A percentile compares a stretch with the other conserved stretches of the same genome.
These are phyloP conservation scores for Drosophila meridiana DNA, from an alignment of 2,888 invertebrate species.

Conservation along the genomic window DNA sequence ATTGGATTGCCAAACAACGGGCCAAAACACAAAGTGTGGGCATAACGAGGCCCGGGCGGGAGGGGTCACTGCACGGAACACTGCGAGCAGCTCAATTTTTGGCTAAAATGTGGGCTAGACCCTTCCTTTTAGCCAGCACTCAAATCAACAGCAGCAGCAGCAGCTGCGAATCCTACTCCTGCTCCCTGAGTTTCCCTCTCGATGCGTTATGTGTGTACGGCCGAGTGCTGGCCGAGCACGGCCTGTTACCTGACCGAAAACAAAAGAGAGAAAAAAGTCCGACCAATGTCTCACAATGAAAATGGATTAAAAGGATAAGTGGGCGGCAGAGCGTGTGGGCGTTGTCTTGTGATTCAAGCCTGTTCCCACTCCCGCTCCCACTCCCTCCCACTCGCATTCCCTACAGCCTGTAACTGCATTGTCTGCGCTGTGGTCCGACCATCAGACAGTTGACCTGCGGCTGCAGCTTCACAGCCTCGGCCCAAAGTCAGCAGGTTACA, in stretches of 20 bases:
- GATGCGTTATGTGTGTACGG: conserved; percentile 8
- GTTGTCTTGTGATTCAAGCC: conserved; percentile 1
- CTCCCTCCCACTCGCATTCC: too few species aligned
- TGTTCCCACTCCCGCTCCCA: background rate
- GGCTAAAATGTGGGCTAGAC: conserved; percentile 31
- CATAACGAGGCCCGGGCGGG: background rate
- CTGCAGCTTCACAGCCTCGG: conserved; percentile 10
- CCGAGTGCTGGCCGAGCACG: conserved; percentile 12
- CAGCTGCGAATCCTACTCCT: conserved; percentile 13
- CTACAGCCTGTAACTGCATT: background rate
- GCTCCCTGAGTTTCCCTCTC: background rate
- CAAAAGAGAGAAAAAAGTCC: background rate
- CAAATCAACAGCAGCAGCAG: conserved; percentile 46
- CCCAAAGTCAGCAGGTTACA: conserved; percentile 25
- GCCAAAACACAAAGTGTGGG: background rate
- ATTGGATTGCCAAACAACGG: conserved; percentile 47
- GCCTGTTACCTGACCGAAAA: conserved; percentile 24
- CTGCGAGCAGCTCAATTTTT: conserved; percentile 20
- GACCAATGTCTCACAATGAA: conserved; percentile 50
- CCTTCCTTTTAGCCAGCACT: conserved; percentile 40
- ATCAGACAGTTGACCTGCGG: conserved; percentile 17
- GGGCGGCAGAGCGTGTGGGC: conserved; percentile 21
- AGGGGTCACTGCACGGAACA: conserved; percentile 6
- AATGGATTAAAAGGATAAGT: conserved; percentile 64
- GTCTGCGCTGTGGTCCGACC: conserved; percentile 29